A percentile compares a stretch with the other conserved stretches of the same genome.
Evolutionary conservation across 2,797 vertebrate species (phyloP).

Genomic region (Ataeniobius toweri): DNA sequence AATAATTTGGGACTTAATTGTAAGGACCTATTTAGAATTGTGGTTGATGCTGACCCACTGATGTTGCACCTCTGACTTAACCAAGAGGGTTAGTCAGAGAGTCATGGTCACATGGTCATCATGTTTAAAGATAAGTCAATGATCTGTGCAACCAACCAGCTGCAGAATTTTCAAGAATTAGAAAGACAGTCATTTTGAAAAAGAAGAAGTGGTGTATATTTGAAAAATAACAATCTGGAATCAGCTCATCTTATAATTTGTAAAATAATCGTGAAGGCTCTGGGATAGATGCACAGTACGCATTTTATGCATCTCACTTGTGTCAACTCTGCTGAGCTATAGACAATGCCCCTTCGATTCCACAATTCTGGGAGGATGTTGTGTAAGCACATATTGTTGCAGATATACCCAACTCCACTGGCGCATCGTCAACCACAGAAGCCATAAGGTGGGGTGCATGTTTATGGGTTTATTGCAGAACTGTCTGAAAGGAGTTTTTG

Average conservation of each 20-base stretch:
- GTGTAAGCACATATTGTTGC: not conserved
- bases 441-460: slow-evolving; percentile 1
- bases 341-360: not conserved
- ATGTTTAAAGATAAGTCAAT: too few species aligned
- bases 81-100: not conserved
- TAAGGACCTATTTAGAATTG: not conserved
- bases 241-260: not conserved
- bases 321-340: not conserved
- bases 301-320: not conserved
- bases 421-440: not conserved
- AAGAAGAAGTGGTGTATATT: not conserved
- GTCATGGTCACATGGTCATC: not conserved
- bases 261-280: not conserved
- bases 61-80: not conserved
- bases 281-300: not conserved
- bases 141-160: too few species aligned
- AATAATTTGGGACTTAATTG: not conserved
- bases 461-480: not conserved
- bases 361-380: not conserved
- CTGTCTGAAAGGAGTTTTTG: not conserved
- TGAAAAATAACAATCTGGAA: not conserved
- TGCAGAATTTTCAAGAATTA: not conserved
- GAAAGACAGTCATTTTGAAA: not conserved
- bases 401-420: not conserved
- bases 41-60: not conserved